These are phyloP conservation scores for Acanthurus tractus DNA, from an alignment of 2,797 vertebrate genomes.

Conservation along the genomic window DNA sequence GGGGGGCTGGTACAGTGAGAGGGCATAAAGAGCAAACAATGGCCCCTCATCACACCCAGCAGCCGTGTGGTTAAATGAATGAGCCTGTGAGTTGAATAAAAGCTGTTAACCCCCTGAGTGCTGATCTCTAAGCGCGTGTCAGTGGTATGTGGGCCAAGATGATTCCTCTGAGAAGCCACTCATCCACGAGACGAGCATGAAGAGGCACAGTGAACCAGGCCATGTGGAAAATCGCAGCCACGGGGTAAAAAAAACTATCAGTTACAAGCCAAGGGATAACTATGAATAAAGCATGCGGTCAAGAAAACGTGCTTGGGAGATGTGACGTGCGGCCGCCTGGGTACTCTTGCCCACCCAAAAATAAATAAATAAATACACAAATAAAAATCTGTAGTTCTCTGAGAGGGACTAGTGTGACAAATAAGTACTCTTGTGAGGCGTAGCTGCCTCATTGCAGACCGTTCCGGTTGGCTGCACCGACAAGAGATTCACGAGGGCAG, in stretches of 20 bases:
- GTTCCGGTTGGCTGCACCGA: slow-evolving; percentile 68
- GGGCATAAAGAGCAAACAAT: slow-evolving; percentile 70
- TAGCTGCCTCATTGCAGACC: slow-evolving; percentile 29
- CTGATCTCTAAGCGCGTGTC: slow-evolving; percentile 62
- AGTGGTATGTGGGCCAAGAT: slow-evolving; percentile 78
- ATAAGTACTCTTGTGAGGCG: slow-evolving; percentile 33
- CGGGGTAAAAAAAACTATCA: slow-evolving; percentile 83
- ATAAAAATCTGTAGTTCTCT: slow-evolving; percentile 25
- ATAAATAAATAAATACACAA: background rate
- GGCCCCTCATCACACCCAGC: slow-evolving; percentile 47
- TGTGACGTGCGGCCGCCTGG: slow-evolving; percentile 9
- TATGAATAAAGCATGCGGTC: slow-evolving; percentile 74
- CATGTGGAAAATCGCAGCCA: slow-evolving; percentile 83
- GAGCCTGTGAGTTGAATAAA: slow-evolving; percentile 65
- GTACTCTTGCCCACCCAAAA: background rate
- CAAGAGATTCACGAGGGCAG: slow-evolving; percentile 66
- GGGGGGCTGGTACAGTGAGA: slow-evolving; percentile 31
- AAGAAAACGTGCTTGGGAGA: slow-evolving; percentile 38
- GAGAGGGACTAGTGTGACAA: slow-evolving; percentile 30
- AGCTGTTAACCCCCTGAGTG: slow-evolving; percentile 73
- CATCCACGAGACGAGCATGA: slow-evolving; percentile 72
- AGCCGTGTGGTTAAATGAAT: slow-evolving; percentile 60
- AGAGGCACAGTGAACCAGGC: slow-evolving; percentile 78
- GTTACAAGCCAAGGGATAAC: slow-evolving; percentile 73
- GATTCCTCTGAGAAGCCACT: slow-evolving; percentile 65